These are phyloP conservation scores for Branchipolynoe longqiensis DNA, from an alignment of 2,888 invertebrate species.

Conservation along the genomic window DNA sequence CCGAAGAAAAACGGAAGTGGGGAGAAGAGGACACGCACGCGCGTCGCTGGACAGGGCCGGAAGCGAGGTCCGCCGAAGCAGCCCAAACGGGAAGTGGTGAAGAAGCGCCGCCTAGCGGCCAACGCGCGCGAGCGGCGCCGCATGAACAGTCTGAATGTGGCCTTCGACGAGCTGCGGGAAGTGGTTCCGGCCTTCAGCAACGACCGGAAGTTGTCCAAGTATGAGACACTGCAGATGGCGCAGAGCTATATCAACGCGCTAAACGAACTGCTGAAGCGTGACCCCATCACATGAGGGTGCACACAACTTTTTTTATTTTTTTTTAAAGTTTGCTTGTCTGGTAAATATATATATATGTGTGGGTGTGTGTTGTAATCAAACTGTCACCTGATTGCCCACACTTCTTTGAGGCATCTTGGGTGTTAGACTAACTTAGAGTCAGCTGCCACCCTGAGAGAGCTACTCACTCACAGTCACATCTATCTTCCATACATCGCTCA, in stretches of 20 bases:
- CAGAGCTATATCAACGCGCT: conserved; percentile 96
- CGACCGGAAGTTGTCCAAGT: conserved; percentile 95
- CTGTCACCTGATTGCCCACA: too few relatives aligned
- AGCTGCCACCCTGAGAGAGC: too few relatives aligned
- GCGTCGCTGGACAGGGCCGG: conserved; percentile 43
- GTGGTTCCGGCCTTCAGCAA: conserved; percentile 95
- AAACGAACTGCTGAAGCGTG: conserved; percentile 87
- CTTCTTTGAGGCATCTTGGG: too few relatives aligned
- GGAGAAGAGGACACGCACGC: conserved; percentile 1
- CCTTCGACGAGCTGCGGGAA: conserved; percentile 93
- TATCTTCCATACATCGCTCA: too few relatives aligned
- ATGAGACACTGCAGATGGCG: conserved; percentile 98
- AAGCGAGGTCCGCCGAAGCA: conserved; percentile 48
- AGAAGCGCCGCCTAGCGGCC: conserved; percentile 90
- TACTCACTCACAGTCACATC: too few relatives aligned
- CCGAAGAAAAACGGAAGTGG: background rate
- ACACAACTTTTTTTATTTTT: too few relatives aligned
- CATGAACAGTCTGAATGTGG: conserved; percentile 96
- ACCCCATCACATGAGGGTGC: conserved; percentile 56
- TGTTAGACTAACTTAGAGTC: too few relatives aligned
- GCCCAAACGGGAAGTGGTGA: conserved; percentile 55
- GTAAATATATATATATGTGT: too few relatives aligned
- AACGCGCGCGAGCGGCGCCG: conserved; percentile 94
- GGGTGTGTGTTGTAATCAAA: too few relatives aligned
- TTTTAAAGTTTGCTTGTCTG: too few relatives aligned